Evolutionary conservation across 2,797 vertebrate genomes (phyloP), one percentile per base, ranked within the genome.

Genomic region (Tragelaphus eurycerus): DNA sequence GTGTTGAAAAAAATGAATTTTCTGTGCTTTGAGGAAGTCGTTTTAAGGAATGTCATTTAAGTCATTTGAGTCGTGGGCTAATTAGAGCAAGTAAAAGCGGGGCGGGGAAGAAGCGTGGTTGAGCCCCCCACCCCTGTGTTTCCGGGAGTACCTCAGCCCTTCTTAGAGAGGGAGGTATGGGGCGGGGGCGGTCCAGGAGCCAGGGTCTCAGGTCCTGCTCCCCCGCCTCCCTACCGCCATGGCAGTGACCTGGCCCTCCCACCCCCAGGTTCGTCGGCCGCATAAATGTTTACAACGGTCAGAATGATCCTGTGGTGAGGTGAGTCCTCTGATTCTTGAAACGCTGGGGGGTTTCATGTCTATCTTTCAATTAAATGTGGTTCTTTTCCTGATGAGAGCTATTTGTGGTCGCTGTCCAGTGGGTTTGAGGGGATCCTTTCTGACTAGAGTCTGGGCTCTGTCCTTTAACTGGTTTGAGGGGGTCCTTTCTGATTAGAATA

Each of bases 281-380:
- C 60, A 99, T 99, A 99, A 99, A 99, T 98, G 97, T 99, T 98
- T 99, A 99, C 99, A 99, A 99, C 98, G 99, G 99, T 88, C 99
- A 98, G 97, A 99, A 99, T 27, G 99, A 99, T 94, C 99, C 99
- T 0, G 98, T 99, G 95, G 99, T 99, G 96, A 99, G 99, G 99
- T 99, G 99, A 98, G 97, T 82, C 52, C 43, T 48, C 81, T 3
- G 7, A 48, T 81, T 55, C 55, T 23, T 48, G 43, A 21, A 31
- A n/a, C 0, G 1, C 46, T 9, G 27, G 21, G 50, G 7, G 4
- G 48, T 29, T 52, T 64, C 6, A 2, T 57, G 78, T 62, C 6
- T 62, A 1, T 62, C 29, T 7, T 57, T 46, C 7, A 48, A 0
- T 25, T 71, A 11, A 16, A 15, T 9, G 7, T 7, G 15, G 13